Conservation (phyloP, 2,113 vertebrate genomes). For the Passer montanus region DNA sequence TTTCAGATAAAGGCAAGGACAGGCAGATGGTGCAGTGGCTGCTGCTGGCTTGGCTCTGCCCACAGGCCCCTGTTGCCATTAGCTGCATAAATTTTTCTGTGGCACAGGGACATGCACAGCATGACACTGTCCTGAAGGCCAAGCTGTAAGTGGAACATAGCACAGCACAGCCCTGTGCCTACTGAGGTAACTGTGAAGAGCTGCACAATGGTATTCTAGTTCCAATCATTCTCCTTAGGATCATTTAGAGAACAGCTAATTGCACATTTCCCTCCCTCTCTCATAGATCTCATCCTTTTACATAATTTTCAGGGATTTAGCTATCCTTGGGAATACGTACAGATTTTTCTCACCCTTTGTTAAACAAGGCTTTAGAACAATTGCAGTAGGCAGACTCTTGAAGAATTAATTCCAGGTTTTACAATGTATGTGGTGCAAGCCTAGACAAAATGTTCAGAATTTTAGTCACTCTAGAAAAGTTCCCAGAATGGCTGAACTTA, state of each 20-base stretch:
- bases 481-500: not conserved
- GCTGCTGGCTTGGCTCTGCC: not conserved
- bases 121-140: not conserved
- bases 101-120: not conserved
- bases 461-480: not conserved
- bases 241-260: constrained; percentile 28
- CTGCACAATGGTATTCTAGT: not conserved
- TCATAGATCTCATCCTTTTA: not conserved
- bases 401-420: constrained; percentile 40
- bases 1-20: not conserved
- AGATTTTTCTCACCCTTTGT: not conserved
- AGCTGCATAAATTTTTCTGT: not conserved
- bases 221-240: not conserved
- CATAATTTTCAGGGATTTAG: not conserved
- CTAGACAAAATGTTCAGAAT: not conserved
- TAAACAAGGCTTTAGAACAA: not conserved
- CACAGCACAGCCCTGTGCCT: not conserved
- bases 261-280: not conserved
- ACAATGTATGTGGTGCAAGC: not conserved
- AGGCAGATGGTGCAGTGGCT: not conserved
- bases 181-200: not conserved
- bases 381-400: not conserved
- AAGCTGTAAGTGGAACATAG: accelerated
- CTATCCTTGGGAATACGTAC: not conserved
- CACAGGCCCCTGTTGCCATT: accelerated